Percentiles rank a stretch among this genome's conserved stretches.
phyloP scores from a whole-genome alignment of 2,888 invertebrate genomes.

The Microctonus brassicae region DNA sequence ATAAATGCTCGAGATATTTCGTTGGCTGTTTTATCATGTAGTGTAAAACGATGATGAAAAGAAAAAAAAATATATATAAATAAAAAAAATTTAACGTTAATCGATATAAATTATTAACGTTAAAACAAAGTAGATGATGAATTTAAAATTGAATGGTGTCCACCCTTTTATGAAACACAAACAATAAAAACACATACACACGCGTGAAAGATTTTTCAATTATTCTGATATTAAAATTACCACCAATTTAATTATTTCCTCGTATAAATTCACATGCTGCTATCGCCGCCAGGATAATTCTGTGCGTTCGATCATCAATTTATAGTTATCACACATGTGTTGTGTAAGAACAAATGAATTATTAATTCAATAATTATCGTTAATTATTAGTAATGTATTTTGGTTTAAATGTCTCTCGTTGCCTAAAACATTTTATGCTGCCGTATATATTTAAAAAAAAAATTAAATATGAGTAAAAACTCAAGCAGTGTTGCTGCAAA shows the following conservation, averaged over 20 bases:
- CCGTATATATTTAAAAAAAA: constrained; percentile 23
- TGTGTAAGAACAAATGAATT: constrained; percentile 35
- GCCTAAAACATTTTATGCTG: not conserved
- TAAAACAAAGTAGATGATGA: constrained; percentile 23
- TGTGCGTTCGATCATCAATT: constrained; percentile 39
- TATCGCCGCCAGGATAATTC: constrained; percentile 33
- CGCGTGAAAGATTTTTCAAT: constrained; percentile 32
- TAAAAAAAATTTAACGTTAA: too few species aligned
- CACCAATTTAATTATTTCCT: not conserved
- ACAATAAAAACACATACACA: not conserved
- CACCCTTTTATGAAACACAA: constrained; percentile 11
- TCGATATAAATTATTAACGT: constrained; percentile 44
- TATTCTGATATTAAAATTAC: constrained; percentile 39
- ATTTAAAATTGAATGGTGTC: constrained; percentile 37
- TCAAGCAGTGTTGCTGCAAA: constrained; percentile 38
- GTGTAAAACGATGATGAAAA: constrained; percentile 54
- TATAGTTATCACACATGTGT: constrained; percentile 32
- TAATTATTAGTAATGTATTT: not conserved
- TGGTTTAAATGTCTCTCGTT: constrained; percentile 25
- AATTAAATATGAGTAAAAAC: too few species aligned
- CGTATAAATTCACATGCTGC: constrained; percentile 35
- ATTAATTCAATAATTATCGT: constrained; percentile 40
- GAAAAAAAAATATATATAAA: too few species aligned
- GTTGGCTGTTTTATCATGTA: constrained; percentile 65
- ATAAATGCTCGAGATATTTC: constrained; percentile 65